Evolutionary conservation across 1,140 invertebrate genomes (phyloP).

Genomic region (Anastrepha ludens): DNA sequence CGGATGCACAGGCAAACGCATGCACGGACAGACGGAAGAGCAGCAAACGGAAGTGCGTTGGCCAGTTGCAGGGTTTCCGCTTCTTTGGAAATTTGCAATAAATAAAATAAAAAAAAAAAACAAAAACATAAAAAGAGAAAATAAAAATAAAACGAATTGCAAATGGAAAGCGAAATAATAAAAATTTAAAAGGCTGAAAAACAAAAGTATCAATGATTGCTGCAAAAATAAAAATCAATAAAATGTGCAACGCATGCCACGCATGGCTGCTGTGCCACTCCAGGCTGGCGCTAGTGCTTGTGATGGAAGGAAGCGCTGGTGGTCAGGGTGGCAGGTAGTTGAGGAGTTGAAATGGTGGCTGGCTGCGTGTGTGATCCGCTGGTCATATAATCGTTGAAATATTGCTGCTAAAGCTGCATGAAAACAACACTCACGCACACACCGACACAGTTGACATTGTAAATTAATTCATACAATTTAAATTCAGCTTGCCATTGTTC

Average conservation of each 20-base stretch:
- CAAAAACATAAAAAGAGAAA: background rate
- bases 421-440: background rate
- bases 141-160: background rate
- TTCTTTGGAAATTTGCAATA: slow-evolving; percentile 11
- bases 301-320: background rate
- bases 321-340: background rate
- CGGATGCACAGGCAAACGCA: slow-evolving; percentile 7
- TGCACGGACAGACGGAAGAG: slow-evolving; percentile 26
- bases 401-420: background rate
- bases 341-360: background rate
- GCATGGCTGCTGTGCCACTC: background rate
- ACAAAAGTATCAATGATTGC: slow-evolving; percentile 26
- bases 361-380: background rate
- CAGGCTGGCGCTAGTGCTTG: background rate
- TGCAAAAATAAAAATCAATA: slow-evolving; percentile 30
- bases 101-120: background rate
- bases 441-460: background rate
- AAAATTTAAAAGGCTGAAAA: background rate
- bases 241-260: slow-evolving; percentile 38
- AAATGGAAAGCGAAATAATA: background rate
- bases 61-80: slow-evolving; percentile 58
- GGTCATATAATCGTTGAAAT: slow-evolving; percentile 39
- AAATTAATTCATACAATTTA: slow-evolving; percentile 49
- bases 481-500: background rate
- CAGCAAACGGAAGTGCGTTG: slow-evolving; percentile 55